Percentiles rank a stretch among this genome's conserved stretches.
These are phyloP conservation scores for Hemistola chrysoprasaria DNA, from an alignment of 2,888 invertebrate species.

Conservation along the genomic window DNA sequence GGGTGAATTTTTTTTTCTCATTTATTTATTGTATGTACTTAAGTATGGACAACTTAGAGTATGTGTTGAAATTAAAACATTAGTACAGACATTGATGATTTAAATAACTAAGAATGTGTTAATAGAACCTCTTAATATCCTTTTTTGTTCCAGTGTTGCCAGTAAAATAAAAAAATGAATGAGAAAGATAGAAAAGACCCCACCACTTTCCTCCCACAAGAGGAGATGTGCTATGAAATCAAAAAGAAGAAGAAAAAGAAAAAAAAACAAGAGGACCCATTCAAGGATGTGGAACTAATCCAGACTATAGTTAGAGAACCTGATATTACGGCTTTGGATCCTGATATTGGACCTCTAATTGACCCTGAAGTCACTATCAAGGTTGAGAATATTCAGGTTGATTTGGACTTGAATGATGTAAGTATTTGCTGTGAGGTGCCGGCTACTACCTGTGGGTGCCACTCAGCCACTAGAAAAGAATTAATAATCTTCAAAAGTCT, in stretches of 20 bases:
- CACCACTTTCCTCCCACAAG: slow-evolving; percentile 65
- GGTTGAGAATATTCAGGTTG: slow-evolving; percentile 73
- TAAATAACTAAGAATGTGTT: too few relatives aligned
- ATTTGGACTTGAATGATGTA: slow-evolving; percentile 72
- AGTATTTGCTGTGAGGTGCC: too few relatives aligned
- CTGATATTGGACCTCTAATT: slow-evolving; percentile 34
- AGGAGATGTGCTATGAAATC: slow-evolving; percentile 69
- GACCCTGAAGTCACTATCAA: slow-evolving; percentile 71
- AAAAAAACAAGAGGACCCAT: slow-evolving; percentile 65
- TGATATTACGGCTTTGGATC: slow-evolving; percentile 30
- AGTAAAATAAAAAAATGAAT: slow-evolving; percentile 27
- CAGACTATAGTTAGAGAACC: slow-evolving; percentile 26
- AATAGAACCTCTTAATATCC: too few relatives aligned
- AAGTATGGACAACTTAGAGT: too few relatives aligned
- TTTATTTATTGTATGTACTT: too few relatives aligned
- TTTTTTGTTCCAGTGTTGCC: slow-evolving; percentile 10
- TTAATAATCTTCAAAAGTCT: too few relatives aligned
- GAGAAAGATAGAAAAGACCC: slow-evolving; percentile 53
- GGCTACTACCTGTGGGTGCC: too few relatives aligned
- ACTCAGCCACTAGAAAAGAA: too few relatives aligned
- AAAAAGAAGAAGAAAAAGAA: slow-evolving; percentile 71
- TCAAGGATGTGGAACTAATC: slow-evolving; percentile 48
- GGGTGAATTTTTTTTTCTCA: too few relatives aligned
- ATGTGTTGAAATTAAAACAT: too few relatives aligned
- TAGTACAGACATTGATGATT: too few relatives aligned